A percentile compares a stretch with the other conserved stretches of the same genome.
These are phyloP conservation scores for Palloptera scutellata DNA, from an alignment of 2,888 invertebrate genomes.

Conservation along the genomic window DNA sequence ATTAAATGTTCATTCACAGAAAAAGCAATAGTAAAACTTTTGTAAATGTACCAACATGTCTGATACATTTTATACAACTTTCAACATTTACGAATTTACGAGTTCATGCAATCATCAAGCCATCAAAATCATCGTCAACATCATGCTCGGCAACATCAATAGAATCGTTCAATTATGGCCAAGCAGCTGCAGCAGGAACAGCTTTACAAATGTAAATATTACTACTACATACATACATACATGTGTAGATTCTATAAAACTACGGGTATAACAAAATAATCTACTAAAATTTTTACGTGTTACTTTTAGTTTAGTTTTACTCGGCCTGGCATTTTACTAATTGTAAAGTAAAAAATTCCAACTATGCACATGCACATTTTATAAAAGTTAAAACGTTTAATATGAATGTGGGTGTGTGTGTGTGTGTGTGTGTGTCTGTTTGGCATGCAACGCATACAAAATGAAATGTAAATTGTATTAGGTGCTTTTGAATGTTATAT, in stretches of 20 bases:
- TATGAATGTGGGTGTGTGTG: no score
- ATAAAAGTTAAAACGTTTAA: no score
- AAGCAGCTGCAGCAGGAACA: neutral
- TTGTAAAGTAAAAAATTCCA: neutral
- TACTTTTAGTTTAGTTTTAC: neutral
- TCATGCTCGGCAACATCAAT: neutral
- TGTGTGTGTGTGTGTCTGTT: constrained; percentile 11
- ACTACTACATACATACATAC: no score
- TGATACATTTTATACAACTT: no score
- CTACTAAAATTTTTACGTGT: no score
- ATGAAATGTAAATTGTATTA: constrained; percentile 33
- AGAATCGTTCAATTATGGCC: no score
- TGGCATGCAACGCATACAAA: constrained; percentile 15
- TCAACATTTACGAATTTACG: neutral
- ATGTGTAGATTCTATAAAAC: neutral
- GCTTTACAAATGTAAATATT: neutral
- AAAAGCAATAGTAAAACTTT: no score
- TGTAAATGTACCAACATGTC: no score
- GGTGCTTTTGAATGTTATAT: constrained; percentile 24
- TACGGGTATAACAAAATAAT: neutral
- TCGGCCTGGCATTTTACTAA: neutral
- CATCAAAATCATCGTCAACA: constrained; percentile 4
- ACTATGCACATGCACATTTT: no score
- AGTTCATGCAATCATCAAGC: neutral
- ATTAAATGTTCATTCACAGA: no score